Evolutionary conservation across 2,888 invertebrate species (phyloP), one percentile per base, ranked within the genome.

Genomic region (Sturmia bella): DNA sequence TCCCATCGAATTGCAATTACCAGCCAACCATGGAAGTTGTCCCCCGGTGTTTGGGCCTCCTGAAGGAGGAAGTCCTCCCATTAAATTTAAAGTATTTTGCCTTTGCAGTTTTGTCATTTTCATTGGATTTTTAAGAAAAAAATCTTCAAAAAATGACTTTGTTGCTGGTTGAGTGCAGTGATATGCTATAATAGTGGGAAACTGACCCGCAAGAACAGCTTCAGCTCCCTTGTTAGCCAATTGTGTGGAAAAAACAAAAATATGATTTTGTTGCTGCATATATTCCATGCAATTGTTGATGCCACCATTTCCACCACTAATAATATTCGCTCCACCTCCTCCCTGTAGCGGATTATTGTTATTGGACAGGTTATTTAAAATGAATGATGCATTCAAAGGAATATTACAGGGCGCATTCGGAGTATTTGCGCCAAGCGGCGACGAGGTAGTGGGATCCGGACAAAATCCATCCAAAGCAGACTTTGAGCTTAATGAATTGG

Each of bases 241-340:
- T 87, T 95, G 92, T 9, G 99, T 98, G 21, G 98, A 97, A 92
- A 99, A 99, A 86, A 99, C 98, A 93, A 98, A 99, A 90, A 99
- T 97, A 91, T 98, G 98, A 92, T 97, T 98, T 92, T 98, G 98
- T 91, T 99, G 98, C 92, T 98, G 97, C 96, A 96, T 95, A 87
- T 95, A 96, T 73, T 91, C 90, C 84, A 90, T 83, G 6, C 84
- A 73, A 39, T 85, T 85, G 43, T 78, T 76, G 45, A 74, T 68
- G 6, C 77, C 75, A 43, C 24, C 57, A 13, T 70, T 63, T 19
- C 52, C 59, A 48, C 39, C 77, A 61, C 66, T 73, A 4, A 78
- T 66, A 48, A 70, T 43, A 57, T 80, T 73, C 37, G 70, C 17
- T 27, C 72, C 63, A 52, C 19, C 61, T 13, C 69, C 74, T 9